Conservation (phyloP, 2,888 invertebrate species). For the Crocallis elinguaria region DNA sequence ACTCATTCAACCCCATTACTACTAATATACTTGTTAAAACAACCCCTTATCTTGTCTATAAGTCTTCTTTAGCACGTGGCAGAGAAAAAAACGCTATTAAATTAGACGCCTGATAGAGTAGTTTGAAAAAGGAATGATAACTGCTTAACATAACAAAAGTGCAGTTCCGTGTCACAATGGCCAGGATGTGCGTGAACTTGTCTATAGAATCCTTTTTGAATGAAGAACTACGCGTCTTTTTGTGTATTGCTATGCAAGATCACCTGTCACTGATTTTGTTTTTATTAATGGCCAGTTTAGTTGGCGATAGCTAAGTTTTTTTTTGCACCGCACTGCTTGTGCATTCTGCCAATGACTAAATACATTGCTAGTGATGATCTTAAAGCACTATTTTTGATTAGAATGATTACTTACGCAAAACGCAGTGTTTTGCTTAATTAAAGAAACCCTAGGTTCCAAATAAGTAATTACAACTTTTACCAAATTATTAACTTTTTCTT, state of each 20-base stretch:
- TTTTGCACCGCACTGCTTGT: neutral
- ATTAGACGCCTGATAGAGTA: conserved; percentile 66
- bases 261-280: conserved; percentile 58
- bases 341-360: neutral
- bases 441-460: neutral
- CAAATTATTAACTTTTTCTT: no score
- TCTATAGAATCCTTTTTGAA: conserved; percentile 60
- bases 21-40: conserved; percentile 83
- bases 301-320: neutral
- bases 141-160: conserved; percentile 78
- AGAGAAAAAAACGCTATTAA: conserved; percentile 64
- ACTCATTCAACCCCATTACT: conserved; percentile 80
- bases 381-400: no score
- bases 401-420: no score
- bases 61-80: conserved; percentile 62
- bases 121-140: conserved; percentile 67
- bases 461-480: no score
- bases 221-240: conserved; percentile 47
- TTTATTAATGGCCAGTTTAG: conserved; percentile 6
- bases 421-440: no score
- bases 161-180: conserved; percentile 59
- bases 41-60: conserved; percentile 79
- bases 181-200: conserved; percentile 69
- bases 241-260: conserved; percentile 63
- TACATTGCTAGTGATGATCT: no score